phyloP scores from a whole-genome alignment of 2,888 invertebrate genomes.

The Ichneumoninae sp. region DNA sequence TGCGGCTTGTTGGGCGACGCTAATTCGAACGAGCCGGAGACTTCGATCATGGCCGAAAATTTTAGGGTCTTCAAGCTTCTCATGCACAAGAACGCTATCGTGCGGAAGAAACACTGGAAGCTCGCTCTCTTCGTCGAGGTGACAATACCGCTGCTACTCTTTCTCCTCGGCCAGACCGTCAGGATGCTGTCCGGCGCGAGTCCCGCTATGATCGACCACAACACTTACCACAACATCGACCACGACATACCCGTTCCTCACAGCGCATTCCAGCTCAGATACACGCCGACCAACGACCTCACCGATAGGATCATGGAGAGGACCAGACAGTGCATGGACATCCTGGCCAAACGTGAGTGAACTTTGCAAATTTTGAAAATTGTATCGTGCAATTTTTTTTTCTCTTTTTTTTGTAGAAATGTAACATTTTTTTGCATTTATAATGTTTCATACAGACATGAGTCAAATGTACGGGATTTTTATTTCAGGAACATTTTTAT shows the following conservation, averaged over 20 bases:
- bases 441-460: too few relatives aligned
- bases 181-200: constrained; percentile 74
- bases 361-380: too few relatives aligned
- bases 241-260: constrained; percentile 28
- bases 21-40: background rate
- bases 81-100: constrained; percentile 80
- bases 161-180: constrained; percentile 75
- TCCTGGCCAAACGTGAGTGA: constrained; percentile 72
- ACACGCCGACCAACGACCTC: constrained; percentile 74
- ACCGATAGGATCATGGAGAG: constrained; percentile 74
- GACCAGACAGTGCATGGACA: constrained; percentile 73
- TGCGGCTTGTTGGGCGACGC: background rate
- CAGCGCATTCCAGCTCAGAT: constrained; percentile 65
- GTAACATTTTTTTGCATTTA: too few relatives aligned
- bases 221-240: constrained; percentile 72
- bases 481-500: too few relatives aligned
- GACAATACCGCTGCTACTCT: constrained; percentile 76
- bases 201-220: constrained; percentile 69
- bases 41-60: constrained; percentile 57
- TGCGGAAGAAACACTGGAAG: constrained; percentile 80
- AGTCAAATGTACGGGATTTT: too few relatives aligned
- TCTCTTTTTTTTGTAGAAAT: background rate
- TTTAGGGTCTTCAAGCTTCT: constrained; percentile 76
- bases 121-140: constrained; percentile 77
- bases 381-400: background rate